Evolutionary conservation across 2,113 vertebrate genomes (phyloP).

Genomic region (Dolichotis patagonum): DNA sequence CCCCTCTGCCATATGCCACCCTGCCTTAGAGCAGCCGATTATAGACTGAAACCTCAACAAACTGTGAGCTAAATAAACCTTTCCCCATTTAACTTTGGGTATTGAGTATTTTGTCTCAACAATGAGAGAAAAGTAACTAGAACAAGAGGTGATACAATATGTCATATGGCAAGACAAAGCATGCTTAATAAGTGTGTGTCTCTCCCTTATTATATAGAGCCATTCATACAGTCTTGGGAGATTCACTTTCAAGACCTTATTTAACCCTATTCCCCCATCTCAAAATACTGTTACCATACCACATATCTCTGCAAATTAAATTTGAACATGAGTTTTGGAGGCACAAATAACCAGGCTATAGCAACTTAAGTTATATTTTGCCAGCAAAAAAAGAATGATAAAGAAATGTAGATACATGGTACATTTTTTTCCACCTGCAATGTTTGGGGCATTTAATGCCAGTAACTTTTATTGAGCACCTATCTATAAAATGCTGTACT

Average conservation of each 20-base stretch:
- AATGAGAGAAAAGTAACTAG: neutral
- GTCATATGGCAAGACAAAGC: neutral
- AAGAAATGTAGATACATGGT: neutral
- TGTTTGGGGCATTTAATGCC: neutral
- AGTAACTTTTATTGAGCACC: neutral
- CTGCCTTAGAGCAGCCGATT: neutral
- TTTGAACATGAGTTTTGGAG: neutral
- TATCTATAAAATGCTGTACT: neutral
- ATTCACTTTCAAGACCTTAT: neutral
- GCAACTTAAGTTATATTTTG: neutral
- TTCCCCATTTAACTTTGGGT: neutral
- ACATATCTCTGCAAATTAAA: neutral
- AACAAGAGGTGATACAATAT: neutral
- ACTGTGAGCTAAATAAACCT: neutral
- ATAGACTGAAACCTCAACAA: neutral
- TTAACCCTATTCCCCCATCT: neutral
- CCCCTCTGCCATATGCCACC: neutral
- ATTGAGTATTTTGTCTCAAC: neutral
- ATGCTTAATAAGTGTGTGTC: neutral
- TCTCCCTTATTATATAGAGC: neutral
- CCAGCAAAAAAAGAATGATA: neutral
- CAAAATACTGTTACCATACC: neutral
- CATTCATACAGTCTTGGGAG: neutral
- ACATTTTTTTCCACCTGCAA: neutral
- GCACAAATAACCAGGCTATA: neutral